phyloP scores from a whole-genome alignment of 2,113 vertebrate species.

The Choloepus hoffmanni region DNA sequence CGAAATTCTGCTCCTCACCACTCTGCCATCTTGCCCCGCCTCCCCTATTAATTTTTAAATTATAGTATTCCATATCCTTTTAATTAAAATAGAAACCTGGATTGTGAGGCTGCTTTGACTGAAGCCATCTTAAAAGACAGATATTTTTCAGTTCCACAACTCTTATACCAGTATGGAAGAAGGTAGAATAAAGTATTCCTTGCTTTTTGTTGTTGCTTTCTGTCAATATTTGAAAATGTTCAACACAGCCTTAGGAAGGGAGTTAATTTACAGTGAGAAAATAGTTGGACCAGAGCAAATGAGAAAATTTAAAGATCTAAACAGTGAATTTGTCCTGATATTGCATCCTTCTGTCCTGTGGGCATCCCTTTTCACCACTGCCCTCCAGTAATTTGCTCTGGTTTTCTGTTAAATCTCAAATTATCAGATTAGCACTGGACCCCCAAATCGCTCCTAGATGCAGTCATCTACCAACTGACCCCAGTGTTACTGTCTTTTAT shows the following conservation, averaged over 20 bases:
- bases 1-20: no score
- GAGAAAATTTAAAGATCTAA: neutral
- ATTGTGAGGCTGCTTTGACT: neutral
- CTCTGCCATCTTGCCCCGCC: no score
- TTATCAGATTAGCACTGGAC: neutral
- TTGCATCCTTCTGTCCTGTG: neutral
- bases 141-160: neutral
- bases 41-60: neutral
- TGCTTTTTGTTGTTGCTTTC: neutral
- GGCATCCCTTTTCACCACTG: neutral
- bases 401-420: neutral
- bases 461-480: neutral
- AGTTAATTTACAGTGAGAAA: neutral
- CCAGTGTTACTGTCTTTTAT: neutral
- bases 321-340: neutral
- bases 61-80: neutral
- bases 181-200: neutral
- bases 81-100: neutral
- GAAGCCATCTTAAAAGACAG: neutral
- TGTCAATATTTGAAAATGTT: neutral
- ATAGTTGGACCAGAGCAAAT: neutral
- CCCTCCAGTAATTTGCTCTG: neutral
- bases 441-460: neutral
- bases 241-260: neutral
- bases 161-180: neutral